phyloP scores from a whole-genome alignment of 2,888 invertebrate species.

The Watsonalla binaria region DNA sequence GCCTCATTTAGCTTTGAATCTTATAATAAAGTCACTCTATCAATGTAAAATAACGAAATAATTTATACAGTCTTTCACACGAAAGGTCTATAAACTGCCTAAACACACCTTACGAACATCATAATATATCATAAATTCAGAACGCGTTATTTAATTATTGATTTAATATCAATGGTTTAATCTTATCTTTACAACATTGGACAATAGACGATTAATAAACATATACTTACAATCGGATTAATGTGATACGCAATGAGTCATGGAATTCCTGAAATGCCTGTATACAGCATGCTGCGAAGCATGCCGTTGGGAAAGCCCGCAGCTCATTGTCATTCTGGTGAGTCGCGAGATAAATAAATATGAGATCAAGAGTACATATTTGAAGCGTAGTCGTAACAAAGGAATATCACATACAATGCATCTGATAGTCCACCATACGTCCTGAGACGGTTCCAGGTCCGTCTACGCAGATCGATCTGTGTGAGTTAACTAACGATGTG shows the following conservation, averaged over 20 bases:
- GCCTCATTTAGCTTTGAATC: no score
- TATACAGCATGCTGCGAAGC: slow-evolving; percentile 7
- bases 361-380: not conserved
- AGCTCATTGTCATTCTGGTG: slow-evolving; percentile 52
- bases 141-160: not conserved
- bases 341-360: slow-evolving; percentile 18
- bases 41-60: no score
- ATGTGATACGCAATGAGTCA: slow-evolving; percentile 19
- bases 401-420: not conserved
- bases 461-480: not conserved
- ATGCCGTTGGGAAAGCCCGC: slow-evolving; percentile 51
- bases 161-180: not conserved
- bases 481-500: no score
- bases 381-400: not conserved
- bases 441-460: not conserved
- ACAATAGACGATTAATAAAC: not conserved
- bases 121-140: no score
- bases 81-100: no score
- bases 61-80: no score
- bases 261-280: slow-evolving; percentile 16
- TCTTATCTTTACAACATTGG: not conserved
- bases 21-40: no score
- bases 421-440: not conserved
- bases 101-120: no score
- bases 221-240: not conserved